Conservation (phyloP, 2,113 vertebrate genomes). For the Pseudopipra pipra region DNA sequence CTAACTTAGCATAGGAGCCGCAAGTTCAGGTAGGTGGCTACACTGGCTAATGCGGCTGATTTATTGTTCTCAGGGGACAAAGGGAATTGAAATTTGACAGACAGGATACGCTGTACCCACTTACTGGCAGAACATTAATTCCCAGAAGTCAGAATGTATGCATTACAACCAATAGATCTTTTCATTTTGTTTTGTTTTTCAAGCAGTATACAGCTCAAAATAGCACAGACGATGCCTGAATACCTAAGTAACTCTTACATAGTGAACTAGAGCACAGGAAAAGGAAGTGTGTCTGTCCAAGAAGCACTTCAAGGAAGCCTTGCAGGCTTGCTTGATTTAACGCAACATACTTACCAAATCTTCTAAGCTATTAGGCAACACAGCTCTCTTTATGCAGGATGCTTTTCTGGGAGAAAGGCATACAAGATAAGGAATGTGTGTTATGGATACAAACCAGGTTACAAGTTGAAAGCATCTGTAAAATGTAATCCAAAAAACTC, state of each 20-base stretch:
- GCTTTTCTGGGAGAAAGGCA: neutral
- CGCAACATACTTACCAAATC: neutral
- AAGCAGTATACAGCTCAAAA: slow-evolving; percentile 13
- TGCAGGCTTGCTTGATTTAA: neutral
- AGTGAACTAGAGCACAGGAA: neutral
- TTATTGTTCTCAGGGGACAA: slow-evolving; percentile 48
- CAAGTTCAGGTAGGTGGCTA: slow-evolving; percentile 44
- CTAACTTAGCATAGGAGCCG: neutral
- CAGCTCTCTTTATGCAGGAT: neutral
- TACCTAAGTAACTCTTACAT: neutral
- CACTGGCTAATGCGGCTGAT: slow-evolving; percentile 35
- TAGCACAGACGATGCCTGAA: neutral
- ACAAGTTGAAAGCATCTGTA: neutral
- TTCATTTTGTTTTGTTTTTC: slow-evolving; percentile 38
- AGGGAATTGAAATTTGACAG: slow-evolving; percentile 57
- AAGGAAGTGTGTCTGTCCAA: slow-evolving; percentile 39
- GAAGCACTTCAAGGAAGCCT: slow-evolving; percentile 8
- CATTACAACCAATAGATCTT: slow-evolving; percentile 24
- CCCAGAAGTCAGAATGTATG: slow-evolving; percentile 43
- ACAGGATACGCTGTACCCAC: neutral
- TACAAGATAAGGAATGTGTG: neutral
- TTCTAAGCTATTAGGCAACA: neutral
- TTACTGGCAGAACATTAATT: slow-evolving; percentile 54
- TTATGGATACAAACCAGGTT: neutral
- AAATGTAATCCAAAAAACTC: neutral